Base-by-base conservation (phyloP, 1,140 invertebrate species). In the Melitaea cinxia region DNA sequence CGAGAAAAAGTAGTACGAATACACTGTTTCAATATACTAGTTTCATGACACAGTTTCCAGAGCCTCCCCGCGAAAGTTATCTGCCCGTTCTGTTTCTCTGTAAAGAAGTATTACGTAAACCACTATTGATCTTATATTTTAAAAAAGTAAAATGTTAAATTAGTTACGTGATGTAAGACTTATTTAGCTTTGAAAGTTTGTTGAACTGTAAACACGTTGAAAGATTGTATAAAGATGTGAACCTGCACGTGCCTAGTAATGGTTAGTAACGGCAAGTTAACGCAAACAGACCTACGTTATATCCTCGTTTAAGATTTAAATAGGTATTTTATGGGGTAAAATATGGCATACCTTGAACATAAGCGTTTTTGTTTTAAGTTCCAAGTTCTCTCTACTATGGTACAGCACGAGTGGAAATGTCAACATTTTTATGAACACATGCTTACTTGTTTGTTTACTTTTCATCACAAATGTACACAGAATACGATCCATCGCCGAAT, bases 201-300 rank as follows among this genome's bases (percentile, higher is more conserved):
- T 88, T 89, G 83, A 86, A 88, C 80, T 70, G 71, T 82, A 85
- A 83, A 89, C 82, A 82, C 49, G 74, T 73, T 83, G 85, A 89
- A 86, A 85, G 86, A 85, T 82, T 76, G 72, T 75, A 72, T 79
- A 80, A 89, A 89, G 84, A 86, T 82, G 76, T 77, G 66, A 65
- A 71, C 67, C 69, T 73, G 63, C 69, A 66, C 65, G 50, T 68
- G 59, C 70, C 60, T 68, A 60, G 66, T 62, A 65, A 72, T 63
- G 55, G 56, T 59, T 52, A 15, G 35, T 59, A 39, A 54, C 49
- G 33, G 45, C 26, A 37, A 49, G 60, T 64, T 64, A 64, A 64
- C 28, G 21, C 52, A 59, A 55, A 64, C 60, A 63, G 42, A 49
- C 37, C 35, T 39, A 56, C 39, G 54, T 30, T 42, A 26, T 50